Percentiles rank a stretch among this genome's conserved stretches.
Conservation (phyloP, 2,113 vertebrate genomes). For the Pollachius pollachius region DNA sequence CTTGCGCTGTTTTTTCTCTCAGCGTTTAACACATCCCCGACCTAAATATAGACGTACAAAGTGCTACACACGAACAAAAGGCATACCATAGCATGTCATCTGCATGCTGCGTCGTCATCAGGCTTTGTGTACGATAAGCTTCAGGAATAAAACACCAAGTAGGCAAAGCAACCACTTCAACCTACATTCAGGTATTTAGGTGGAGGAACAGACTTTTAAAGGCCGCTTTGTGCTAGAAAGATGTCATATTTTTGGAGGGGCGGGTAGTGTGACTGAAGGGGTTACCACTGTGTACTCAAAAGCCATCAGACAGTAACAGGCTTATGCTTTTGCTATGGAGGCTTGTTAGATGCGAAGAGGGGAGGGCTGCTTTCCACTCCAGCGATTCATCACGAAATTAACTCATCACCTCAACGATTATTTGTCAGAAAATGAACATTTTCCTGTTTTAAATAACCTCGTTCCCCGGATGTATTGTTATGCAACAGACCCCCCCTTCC, state of each 20-base stretch:
- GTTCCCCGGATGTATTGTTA: constrained; percentile 17
- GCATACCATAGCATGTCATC: constrained; percentile 40
- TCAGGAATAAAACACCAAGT: constrained; percentile 8
- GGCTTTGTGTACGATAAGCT: constrained; percentile 21
- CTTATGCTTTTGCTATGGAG: constrained; percentile 51
- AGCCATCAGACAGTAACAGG: constrained; percentile 57
- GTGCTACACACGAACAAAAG: constrained; percentile 33
- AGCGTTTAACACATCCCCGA: constrained; percentile 35
- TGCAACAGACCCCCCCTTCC: constrained; percentile 1
- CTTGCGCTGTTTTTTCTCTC: constrained; percentile 10
- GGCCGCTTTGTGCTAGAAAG: constrained; percentile 50
- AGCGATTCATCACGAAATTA: constrained; percentile 44
- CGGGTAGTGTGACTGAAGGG: constrained; percentile 57
- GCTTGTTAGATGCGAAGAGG: constrained; percentile 40
- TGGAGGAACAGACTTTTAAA: constrained; percentile 41
- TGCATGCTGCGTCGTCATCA: constrained; percentile 45
- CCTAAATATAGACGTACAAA: constrained; percentile 34
- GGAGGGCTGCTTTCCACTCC: constrained; percentile 25
- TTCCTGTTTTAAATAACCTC: constrained; percentile 2
- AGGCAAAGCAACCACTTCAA: constrained; percentile 30
- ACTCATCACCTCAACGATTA: constrained; percentile 34
- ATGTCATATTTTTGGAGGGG: constrained; percentile 34
- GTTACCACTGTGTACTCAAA: constrained; percentile 55
- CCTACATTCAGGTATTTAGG: constrained; percentile 26
- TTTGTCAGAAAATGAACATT: constrained; percentile 24